Conservation (phyloP, 1,140 invertebrate species). For the Brachionus rubens region DNA sequence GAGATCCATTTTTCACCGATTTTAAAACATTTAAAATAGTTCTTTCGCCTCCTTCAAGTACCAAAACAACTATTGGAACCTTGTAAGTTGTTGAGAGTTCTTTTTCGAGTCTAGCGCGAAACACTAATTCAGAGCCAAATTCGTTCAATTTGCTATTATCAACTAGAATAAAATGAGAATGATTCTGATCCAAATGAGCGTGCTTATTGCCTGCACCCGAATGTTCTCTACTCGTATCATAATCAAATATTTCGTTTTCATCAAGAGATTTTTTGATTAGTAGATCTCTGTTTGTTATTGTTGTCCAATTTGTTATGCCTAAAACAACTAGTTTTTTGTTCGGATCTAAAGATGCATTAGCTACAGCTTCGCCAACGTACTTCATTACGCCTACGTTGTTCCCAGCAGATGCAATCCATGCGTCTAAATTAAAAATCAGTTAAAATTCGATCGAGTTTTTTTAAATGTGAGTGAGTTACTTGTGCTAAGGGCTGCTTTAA, state of each 20-base stretch:
- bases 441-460: too few species aligned
- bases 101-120: slow-evolving; percentile 6
- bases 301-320: slow-evolving; percentile 37
- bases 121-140: slow-evolving; percentile 47
- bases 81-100: slow-evolving; percentile 49
- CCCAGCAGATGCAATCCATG: slow-evolving; percentile 41
- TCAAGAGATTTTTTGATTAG: slow-evolving; percentile 1
- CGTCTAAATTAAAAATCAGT: slow-evolving; percentile 25
- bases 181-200: slow-evolving; percentile 60
- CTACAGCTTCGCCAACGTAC: slow-evolving; percentile 34
- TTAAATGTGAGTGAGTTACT: slow-evolving; percentile 48
- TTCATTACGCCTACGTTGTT: slow-evolving; percentile 41
- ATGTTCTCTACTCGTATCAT: not conserved
- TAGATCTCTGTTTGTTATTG: not conserved
- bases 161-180: slow-evolving; percentile 63
- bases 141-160: slow-evolving; percentile 55
- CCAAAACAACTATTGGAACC: slow-evolving; percentile 58
- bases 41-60: slow-evolving; percentile 59
- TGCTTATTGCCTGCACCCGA: slow-evolving; percentile 35
- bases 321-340: slow-evolving; percentile 30
- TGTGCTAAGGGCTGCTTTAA: slow-evolving; percentile 58
- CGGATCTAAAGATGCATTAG: not conserved
- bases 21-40: slow-evolving; percentile 53
- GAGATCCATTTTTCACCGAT: slow-evolving; percentile 32
- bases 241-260: not conserved